Evolutionary conservation across 2,113 vertebrate species (phyloP).

Genomic region (Desmodus rotundus): DNA sequence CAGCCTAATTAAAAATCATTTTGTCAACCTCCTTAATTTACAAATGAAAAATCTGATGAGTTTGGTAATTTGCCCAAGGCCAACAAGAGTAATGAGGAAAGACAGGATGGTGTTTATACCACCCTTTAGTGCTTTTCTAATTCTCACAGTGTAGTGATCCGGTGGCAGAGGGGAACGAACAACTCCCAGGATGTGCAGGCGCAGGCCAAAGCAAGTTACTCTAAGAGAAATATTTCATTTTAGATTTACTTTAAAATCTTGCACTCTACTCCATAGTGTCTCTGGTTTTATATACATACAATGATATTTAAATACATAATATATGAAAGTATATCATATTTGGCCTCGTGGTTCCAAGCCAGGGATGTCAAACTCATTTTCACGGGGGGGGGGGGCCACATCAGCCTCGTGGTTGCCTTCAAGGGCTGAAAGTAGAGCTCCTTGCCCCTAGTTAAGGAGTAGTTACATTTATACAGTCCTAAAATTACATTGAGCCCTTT

Average conservation of each 20-base stretch:
- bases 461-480: too few species aligned
- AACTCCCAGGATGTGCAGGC: background rate
- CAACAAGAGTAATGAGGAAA: background rate
- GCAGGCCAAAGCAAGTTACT: background rate
- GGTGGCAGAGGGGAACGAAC: background rate
- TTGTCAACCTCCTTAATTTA: background rate
- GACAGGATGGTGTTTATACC: background rate
- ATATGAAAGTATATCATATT: background rate
- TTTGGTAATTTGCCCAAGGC: background rate
- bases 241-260: background rate
- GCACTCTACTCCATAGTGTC: background rate
- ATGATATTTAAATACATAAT: background rate
- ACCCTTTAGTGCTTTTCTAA: background rate
- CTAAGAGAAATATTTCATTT: background rate
- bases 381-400: too few species aligned
- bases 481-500: too few species aligned
- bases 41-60: background rate
- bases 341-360: background rate
- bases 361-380: too few species aligned
- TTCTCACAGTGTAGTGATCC: background rate
- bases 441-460: too few species aligned
- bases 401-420: too few species aligned
- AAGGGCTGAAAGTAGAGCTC: too few species aligned
- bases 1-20: background rate
- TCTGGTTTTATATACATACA: background rate